phyloP scores from a whole-genome alignment of 2,888 invertebrate species.

The Argynnis bischoffii region DNA sequence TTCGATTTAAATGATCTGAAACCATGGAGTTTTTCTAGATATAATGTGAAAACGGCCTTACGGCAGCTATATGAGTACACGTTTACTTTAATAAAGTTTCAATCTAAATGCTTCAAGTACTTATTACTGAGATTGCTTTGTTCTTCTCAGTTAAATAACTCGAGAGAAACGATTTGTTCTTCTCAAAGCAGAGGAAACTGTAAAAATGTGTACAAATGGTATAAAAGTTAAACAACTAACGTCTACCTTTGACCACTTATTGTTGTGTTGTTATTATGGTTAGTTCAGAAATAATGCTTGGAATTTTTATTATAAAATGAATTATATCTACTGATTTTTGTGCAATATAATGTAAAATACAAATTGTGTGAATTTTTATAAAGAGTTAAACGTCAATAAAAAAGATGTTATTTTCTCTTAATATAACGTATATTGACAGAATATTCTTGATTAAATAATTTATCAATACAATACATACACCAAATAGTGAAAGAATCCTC shows the following conservation, averaged over 20 bases:
- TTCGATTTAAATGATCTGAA: not conserved
- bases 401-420: too few species aligned
- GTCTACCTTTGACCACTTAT: conserved; percentile 10
- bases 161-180: conserved; percentile 18
- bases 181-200: conserved; percentile 29
- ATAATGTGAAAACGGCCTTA: not conserved
- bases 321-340: too few species aligned
- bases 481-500: too few species aligned
- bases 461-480: too few species aligned
- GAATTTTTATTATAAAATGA: too few species aligned
- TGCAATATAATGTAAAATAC: too few species aligned
- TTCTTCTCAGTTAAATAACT: conserved; percentile 32
- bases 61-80: not conserved
- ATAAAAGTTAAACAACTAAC: not conserved
- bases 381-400: too few species aligned
- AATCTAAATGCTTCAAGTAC: conserved; percentile 17
- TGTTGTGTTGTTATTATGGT: not conserved
- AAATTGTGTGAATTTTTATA: too few species aligned
- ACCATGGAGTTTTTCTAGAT: not conserved
- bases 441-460: too few species aligned
- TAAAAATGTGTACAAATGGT: conserved; percentile 27
- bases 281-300: not conserved
- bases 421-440: too few species aligned
- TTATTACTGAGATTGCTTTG: conserved; percentile 22
- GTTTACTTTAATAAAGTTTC: conserved; percentile 18